phyloP scores from a whole-genome alignment of 2,888 invertebrate genomes.

The Cosmia trapezina region DNA sequence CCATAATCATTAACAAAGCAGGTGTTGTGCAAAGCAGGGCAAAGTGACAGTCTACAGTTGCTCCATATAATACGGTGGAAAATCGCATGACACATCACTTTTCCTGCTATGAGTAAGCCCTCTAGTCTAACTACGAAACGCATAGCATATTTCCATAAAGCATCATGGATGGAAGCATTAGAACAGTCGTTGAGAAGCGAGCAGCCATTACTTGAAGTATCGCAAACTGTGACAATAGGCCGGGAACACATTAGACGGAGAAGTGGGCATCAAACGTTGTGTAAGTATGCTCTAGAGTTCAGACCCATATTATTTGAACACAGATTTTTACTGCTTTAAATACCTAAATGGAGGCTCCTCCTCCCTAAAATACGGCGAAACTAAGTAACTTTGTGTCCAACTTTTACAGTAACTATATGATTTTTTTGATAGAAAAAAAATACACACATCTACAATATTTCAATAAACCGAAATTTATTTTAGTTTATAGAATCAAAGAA shows the following conservation, averaged over 20 bases:
- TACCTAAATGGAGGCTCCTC: background rate
- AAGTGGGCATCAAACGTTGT: constrained; percentile 29
- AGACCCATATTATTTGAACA: constrained; percentile 21
- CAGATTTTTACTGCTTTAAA: constrained; percentile 11
- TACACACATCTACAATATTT: no score
- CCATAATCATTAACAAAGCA: background rate
- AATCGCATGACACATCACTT: background rate
- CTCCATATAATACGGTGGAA: no score
- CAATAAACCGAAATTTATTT: no score
- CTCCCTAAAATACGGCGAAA: no score
- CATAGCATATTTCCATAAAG: constrained; percentile 1
- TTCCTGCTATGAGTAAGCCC: background rate
- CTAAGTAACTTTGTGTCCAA: no score
- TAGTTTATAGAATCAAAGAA: no score
- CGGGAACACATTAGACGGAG: constrained; percentile 44
- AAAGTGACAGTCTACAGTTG: no score
- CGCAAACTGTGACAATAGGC: constrained; percentile 35
- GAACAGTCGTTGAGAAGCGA: constrained; percentile 15
- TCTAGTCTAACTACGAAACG: background rate
- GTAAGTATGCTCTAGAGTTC: constrained; percentile 22
- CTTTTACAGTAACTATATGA: no score
- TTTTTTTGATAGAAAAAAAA: no score
- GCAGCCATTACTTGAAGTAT: constrained; percentile 44
- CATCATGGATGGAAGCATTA: constrained; percentile 19
- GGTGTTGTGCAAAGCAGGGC: no score